Evolutionary conservation across 2,113 vertebrate species (phyloP).

Genomic region (Istiophorus platypterus): DNA sequence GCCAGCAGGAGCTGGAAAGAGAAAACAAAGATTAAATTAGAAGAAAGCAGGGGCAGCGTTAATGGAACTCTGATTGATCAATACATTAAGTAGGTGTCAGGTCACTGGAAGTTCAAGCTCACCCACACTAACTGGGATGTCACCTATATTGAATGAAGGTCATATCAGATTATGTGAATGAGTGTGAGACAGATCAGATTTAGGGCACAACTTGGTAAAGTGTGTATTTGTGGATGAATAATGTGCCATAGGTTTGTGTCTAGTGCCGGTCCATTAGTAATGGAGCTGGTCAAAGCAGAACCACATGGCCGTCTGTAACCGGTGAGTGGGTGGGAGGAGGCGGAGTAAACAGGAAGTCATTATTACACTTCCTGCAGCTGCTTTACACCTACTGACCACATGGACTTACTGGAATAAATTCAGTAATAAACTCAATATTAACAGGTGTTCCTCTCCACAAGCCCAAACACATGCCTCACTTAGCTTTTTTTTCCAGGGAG

Average conservation of each 20-base stretch:
- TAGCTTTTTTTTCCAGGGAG: conserved; percentile 24
- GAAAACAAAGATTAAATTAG: conserved; percentile 62
- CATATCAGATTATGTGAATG: not conserved
- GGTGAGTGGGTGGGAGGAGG: conserved; percentile 74
- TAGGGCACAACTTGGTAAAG: not conserved
- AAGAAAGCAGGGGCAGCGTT: conserved; percentile 26
- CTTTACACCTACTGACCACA: conserved; percentile 82
- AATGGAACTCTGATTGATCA: conserved; percentile 63
- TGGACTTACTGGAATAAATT: conserved; percentile 66
- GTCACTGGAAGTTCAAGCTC: conserved; percentile 63
- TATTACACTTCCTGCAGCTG: conserved; percentile 82
- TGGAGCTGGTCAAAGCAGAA: conserved; percentile 51
- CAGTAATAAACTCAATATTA: conserved; percentile 67
- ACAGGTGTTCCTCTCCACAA: conserved; percentile 70
- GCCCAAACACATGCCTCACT: conserved; percentile 45
- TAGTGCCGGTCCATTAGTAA: conserved; percentile 48
- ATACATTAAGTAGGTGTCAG: conserved; percentile 51
- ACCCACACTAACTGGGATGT: conserved; percentile 14
- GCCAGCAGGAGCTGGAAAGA: conserved; percentile 35
- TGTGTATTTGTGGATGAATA: conserved; percentile 33
- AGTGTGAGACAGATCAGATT: not conserved
- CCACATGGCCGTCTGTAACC: conserved; percentile 73
- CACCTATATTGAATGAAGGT: not conserved
- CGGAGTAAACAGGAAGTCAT: conserved; percentile 79
- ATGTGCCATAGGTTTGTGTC: conserved; percentile 37